phyloP scores from a whole-genome alignment of 2,113 vertebrate species.

The Sporophila hypoxantha region DNA sequence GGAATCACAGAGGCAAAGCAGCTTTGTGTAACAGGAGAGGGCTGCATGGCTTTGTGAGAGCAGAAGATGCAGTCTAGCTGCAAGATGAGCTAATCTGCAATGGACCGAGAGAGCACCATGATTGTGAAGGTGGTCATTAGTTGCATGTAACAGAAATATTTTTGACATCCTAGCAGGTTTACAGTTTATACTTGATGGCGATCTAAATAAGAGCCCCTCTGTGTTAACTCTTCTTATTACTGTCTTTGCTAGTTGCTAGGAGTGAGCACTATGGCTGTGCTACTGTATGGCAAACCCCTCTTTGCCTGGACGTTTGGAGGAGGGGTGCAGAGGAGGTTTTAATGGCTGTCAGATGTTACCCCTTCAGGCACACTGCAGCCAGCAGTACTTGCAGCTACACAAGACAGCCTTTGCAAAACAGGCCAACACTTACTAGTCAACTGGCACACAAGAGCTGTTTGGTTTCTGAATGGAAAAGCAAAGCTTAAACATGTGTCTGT shows the following conservation, averaged over 20 bases:
- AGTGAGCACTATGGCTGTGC: accelerated
- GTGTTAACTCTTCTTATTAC: background rate
- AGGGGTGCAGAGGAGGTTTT: background rate
- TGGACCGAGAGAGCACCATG: background rate
- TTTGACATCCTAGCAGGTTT: background rate
- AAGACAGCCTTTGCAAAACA: background rate
- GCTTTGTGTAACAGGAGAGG: background rate
- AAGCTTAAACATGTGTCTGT: slow-evolving; percentile 41
- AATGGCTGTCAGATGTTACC: background rate
- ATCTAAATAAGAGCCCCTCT: background rate
- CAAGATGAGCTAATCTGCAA: background rate
- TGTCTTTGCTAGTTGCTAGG: background rate
- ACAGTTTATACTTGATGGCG: background rate
- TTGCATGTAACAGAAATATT: background rate
- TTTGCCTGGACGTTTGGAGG: background rate
- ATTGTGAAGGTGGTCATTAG: background rate
- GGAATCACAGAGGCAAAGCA: background rate
- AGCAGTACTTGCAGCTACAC: background rate
- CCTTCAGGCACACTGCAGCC: background rate
- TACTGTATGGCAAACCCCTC: background rate
- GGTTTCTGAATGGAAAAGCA: slow-evolving; percentile 49
- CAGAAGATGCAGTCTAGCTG: background rate
- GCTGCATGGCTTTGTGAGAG: background rate
- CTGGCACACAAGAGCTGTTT: background rate
- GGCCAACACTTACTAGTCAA: background rate